phyloP scores from a whole-genome alignment of 1,140 invertebrate species.

The Heliothis virescens region DNA sequence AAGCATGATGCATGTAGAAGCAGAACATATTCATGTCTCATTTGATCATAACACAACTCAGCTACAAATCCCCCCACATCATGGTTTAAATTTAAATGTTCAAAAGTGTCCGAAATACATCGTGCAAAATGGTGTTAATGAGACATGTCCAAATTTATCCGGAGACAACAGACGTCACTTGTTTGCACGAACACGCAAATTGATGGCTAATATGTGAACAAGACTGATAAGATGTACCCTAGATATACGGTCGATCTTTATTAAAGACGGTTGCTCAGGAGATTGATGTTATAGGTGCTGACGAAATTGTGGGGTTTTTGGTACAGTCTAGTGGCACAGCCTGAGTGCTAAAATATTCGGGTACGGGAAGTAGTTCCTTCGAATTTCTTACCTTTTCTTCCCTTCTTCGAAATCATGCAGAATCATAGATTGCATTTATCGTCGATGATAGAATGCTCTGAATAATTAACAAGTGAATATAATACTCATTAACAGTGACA shows the following conservation, averaged over 20 bases:
- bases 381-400: too few relatives aligned
- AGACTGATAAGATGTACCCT: constrained; percentile 1
- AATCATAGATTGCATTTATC: too few relatives aligned
- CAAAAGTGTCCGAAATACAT: constrained; percentile 29
- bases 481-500: background rate
- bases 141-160: constrained; percentile 38
- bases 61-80: background rate
- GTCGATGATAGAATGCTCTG: too few relatives aligned
- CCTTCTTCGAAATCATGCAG: too few relatives aligned
- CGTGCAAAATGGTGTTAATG: constrained; percentile 43
- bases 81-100: background rate
- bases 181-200: constrained; percentile 28
- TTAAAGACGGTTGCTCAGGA: background rate
- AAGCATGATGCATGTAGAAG: background rate
- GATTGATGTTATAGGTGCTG: background rate
- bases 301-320: background rate
- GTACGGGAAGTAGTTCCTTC: too few relatives aligned
- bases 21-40: background rate
- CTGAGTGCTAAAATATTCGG: too few relatives aligned
- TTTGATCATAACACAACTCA: constrained; percentile 7
- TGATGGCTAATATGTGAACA: constrained; percentile 18
- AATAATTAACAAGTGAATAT: too few relatives aligned
- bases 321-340: too few relatives aligned
- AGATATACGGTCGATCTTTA: background rate
- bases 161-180: constrained; percentile 42